Base-by-base conservation (phyloP, 2,888 invertebrate species). In the Eristalis tenax region DNA sequence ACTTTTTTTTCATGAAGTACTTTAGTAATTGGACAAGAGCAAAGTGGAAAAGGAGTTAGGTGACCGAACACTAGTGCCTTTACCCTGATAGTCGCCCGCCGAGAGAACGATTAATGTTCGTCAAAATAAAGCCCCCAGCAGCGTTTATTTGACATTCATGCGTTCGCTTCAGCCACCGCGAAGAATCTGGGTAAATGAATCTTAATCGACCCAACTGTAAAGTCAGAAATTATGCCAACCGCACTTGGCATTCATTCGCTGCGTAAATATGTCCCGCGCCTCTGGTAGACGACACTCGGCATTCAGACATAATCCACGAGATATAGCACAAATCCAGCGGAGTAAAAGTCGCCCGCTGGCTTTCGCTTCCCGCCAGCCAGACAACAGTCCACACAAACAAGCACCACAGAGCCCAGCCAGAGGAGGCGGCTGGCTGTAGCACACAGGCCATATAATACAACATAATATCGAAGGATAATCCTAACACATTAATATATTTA, bases 401-500 rank as follows among this genome's bases (percentile, higher is more conserved):
- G 59, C 59, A 23, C 26, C 59, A 23, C 57, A 15, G 11, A 59
- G 59, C 23, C n/a, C 23, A 26, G 59, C 23, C 32, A 6, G 32
- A 32, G 32, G 5, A 32, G 32, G 32, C 32, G 4, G 32, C 32
- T 32, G 2, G 1, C 26, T 32, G 32, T 32, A 32, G 4, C 32
- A 32, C 32, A 32, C 32, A 32, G 32, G 32, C 70, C 70, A 75
- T 65, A 40, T 75, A 69, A 74, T 64, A 35, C 69, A 65, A 71
- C 65, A 61, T 71, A 61, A 76, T 76, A 76, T 61, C 56, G 57
- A 71, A 57, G 59, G 76, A 82, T 82, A 66, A 82, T 82, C 76
- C 70, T 15, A 56, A 61, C 82, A 50, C 76, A 76, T 82, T 82
- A 71, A 57, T 76, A 82, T 76, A 76, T 82, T 82, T 76, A 76